These are phyloP conservation scores for Dendrocincla fuliginosa DNA, from an alignment of 2,797 vertebrate species.

Conservation along the genomic window DNA sequence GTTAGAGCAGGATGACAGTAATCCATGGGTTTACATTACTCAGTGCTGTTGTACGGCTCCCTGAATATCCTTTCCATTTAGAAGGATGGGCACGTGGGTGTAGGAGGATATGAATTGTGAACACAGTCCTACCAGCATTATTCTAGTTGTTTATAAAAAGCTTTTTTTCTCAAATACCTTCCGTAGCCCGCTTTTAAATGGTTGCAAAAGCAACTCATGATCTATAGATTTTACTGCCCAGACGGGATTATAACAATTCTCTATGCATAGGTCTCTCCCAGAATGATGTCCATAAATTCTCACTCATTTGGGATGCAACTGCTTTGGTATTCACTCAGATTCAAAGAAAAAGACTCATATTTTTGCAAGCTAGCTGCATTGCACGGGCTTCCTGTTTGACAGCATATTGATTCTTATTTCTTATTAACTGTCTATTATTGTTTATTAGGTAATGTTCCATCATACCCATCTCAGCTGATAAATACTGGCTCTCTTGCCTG, in stretches of 20 bases:
- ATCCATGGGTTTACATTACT: neutral
- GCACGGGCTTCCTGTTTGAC: neutral
- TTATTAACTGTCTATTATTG: conserved; percentile 48
- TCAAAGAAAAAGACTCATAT: neutral
- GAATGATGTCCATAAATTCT: neutral
- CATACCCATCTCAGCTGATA: neutral
- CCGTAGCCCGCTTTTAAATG: neutral
- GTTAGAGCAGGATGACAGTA: neutral
- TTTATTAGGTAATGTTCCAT: conserved; percentile 36
- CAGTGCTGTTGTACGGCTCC: fast-evolving
- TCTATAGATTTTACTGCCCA: neutral
- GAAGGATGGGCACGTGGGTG: neutral
- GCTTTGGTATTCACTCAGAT: neutral
- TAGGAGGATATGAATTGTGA: neutral
- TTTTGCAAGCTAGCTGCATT: neutral
- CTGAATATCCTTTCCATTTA: neutral
- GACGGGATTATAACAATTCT: neutral
- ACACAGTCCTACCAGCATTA: neutral
- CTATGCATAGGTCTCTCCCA: neutral
- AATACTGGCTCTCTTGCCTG: neutral
- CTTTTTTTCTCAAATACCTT: neutral
- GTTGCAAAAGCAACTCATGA: neutral
- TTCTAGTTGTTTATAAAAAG: neutral
- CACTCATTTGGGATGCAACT: conserved; percentile 3
- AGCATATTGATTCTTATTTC: conserved; percentile 27